These are phyloP conservation scores for Chrysomallon squamiferum DNA, from an alignment of 1,140 invertebrate species.

Conservation along the genomic window DNA sequence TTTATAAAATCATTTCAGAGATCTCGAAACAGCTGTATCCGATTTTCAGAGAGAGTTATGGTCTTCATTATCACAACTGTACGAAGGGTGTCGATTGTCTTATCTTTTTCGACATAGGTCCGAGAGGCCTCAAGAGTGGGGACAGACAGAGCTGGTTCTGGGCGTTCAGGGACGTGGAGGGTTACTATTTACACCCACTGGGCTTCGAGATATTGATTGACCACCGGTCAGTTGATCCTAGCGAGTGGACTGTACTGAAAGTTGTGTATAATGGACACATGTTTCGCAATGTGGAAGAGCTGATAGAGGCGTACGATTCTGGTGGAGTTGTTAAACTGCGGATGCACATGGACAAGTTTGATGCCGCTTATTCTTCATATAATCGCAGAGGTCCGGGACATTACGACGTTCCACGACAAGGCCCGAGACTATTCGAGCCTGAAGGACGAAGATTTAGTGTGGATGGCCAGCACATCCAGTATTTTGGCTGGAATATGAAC, in stretches of 20 bases:
- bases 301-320: slow-evolving; percentile 34
- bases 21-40: slow-evolving; percentile 33
- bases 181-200: slow-evolving; percentile 48
- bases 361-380: slow-evolving; percentile 44
- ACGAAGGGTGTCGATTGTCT: slow-evolving; percentile 37
- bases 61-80: slow-evolving; percentile 51
- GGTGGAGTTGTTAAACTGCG: slow-evolving; percentile 27
- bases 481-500: slow-evolving; percentile 56
- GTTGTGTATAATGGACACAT: slow-evolving; percentile 51
- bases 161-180: slow-evolving; percentile 49
- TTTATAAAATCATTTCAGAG: slow-evolving; percentile 34
- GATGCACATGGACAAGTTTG: slow-evolving; percentile 16
- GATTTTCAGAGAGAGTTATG: slow-evolving; percentile 47
- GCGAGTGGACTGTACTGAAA: slow-evolving; percentile 40
- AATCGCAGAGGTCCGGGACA: slow-evolving; percentile 26
- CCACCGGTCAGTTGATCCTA: slow-evolving; percentile 34
- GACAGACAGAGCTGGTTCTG: slow-evolving; percentile 50
- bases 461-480: slow-evolving; percentile 42
- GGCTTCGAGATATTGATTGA: slow-evolving; percentile 52
- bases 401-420: slow-evolving; percentile 30
- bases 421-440: slow-evolving; percentile 47
- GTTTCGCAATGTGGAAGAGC: slow-evolving; percentile 40
- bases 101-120: slow-evolving; percentile 42
- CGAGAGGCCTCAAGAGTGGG: slow-evolving; percentile 36
- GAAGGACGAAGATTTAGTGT: slow-evolving; percentile 48